Percentiles rank a stretch among this genome's conserved stretches.
Conservation (phyloP, 2,113 vertebrate species). For the Hylia prasina region DNA sequence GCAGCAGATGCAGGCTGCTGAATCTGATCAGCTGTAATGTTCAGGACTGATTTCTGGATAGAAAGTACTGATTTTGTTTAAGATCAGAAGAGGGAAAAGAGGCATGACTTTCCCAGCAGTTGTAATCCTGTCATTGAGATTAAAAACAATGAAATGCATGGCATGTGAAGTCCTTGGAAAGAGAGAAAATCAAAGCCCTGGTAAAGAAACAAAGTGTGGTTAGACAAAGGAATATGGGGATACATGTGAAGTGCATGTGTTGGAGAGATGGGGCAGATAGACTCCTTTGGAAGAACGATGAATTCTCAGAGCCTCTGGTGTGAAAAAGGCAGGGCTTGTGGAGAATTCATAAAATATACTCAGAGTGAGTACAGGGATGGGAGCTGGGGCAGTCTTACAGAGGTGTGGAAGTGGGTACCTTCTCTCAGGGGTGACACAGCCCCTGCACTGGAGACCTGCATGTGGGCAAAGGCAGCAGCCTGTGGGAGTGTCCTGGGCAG, state of each 20-base stretch:
- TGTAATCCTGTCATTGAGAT: neutral
- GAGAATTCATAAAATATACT: neutral
- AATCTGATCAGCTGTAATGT: neutral
- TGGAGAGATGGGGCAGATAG: neutral
- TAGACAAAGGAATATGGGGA: neutral
- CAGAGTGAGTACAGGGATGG: neutral
- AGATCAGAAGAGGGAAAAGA: neutral
- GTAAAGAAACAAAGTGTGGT: neutral
- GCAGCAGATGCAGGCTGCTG: neutral
- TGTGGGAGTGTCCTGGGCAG: accelerated
- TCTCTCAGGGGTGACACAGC: accelerated
- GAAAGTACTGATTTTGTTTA: neutral
- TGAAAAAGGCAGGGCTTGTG: neutral
- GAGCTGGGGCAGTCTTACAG: neutral
- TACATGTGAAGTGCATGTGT: neutral
- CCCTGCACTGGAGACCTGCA: accelerated
- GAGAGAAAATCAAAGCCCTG: neutral
- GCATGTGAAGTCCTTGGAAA: neutral
- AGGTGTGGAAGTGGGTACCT: accelerated
- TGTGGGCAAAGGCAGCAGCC: neutral
- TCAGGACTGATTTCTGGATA: neutral
- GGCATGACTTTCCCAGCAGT: neutral
- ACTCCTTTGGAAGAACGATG: neutral
- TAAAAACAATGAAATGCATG: neutral
- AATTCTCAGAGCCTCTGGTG: neutral